Percentiles rank a stretch among this genome's conserved stretches.
phyloP scores from a whole-genome alignment of 2,797 vertebrate genomes.

The Gallinago nigripennis region DNA sequence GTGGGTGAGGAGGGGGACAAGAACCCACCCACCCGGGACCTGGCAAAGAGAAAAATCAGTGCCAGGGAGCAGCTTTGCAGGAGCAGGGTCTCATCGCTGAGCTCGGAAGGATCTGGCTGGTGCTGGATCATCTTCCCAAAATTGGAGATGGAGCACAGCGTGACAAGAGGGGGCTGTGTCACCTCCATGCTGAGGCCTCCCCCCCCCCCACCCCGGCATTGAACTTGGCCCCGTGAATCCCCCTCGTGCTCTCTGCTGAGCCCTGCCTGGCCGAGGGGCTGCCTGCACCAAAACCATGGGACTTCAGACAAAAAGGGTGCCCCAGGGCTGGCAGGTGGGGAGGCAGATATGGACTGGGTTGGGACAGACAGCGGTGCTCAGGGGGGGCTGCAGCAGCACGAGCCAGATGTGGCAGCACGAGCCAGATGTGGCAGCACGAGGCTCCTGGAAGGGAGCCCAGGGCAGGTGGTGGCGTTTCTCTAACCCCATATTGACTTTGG shows the following conservation, averaged over 20 bases:
- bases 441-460: not conserved
- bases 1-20: fast-evolving
- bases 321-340: fast-evolving
- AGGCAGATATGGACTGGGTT: fast-evolving
- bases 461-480: not conserved
- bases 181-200: not conserved
- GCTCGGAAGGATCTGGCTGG: not conserved
- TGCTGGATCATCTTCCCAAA: not conserved
- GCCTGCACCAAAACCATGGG: not conserved
- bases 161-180: not conserved
- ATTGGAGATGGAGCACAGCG: fast-evolving
- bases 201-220: fast-evolving
- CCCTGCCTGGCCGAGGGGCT: fast-evolving
- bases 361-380: not conserved
- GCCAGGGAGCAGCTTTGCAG: not conserved
- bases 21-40: not conserved
- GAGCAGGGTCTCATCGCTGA: fast-evolving
- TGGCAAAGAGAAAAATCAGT: too few species aligned
- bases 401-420: not conserved
- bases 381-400: fast-evolving
- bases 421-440: not conserved
- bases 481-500: conserved; percentile 71
- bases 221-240: fast-evolving
- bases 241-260: fast-evolving
- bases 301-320: not conserved